Evolutionary conservation across 2,113 vertebrate genomes (phyloP).

Genomic region (Ctenodactylus gundi): DNA sequence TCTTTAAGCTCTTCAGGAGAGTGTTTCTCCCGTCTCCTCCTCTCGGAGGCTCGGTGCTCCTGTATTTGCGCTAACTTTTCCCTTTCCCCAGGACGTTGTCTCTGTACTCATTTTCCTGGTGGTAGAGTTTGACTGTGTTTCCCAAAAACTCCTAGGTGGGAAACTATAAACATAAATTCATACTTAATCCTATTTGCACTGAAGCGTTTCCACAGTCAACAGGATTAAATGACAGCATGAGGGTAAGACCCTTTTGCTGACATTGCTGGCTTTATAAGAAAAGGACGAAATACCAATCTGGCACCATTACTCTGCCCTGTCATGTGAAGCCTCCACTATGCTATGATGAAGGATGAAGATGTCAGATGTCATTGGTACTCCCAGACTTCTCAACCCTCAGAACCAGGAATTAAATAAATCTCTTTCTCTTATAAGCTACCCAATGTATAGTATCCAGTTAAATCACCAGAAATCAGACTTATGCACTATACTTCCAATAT

Average conservation of each 20-base stretch:
- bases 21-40: no score
- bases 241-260: fast-evolving
- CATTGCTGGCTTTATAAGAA: background rate
- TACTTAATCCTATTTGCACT: background rate
- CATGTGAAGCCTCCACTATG: fast-evolving
- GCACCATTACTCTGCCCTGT: background rate
- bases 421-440: background rate
- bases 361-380: background rate
- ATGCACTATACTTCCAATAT: background rate
- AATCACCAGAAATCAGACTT: background rate
- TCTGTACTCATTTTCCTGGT: background rate
- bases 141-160: background rate
- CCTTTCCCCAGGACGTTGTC: background rate
- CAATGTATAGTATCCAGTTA: background rate
- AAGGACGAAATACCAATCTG: no score
- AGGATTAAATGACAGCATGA: background rate
- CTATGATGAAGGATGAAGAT: background rate
- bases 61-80: background rate
- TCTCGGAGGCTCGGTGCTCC: no score
- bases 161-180: background rate
- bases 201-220: background rate
- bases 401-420: background rate
- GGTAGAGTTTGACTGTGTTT: background rate
- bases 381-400: background rate
- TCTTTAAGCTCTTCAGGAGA: no score